Conservation (phyloP, 1,140 invertebrate species). For the Macrocentrus cingulum region DNA sequence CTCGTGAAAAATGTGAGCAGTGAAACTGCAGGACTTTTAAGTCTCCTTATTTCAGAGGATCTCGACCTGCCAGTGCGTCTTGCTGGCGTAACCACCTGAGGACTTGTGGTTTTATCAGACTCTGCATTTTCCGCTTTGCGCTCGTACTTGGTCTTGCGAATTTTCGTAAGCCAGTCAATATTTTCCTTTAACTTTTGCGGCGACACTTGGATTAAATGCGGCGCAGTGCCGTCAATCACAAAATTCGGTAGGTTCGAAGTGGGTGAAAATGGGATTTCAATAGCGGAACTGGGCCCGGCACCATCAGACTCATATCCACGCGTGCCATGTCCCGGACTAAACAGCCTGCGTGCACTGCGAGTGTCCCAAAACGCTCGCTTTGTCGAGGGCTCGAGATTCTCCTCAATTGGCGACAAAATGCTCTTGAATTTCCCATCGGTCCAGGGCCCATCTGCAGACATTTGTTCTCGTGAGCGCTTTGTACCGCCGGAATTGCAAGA, state of each 20-base stretch:
- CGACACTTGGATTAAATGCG: conserved; percentile 70
- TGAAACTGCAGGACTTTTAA: conserved; percentile 28
- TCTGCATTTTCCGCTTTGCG: conserved; percentile 27
- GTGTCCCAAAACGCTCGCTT: conserved; percentile 54
- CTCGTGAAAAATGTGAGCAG: conserved; percentile 7
- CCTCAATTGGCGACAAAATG: conserved; percentile 51
- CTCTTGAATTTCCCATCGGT: conserved; percentile 40
- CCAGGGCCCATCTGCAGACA: conserved; percentile 33
- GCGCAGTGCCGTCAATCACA: conserved; percentile 73
- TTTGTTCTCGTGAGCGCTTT: conserved; percentile 47
- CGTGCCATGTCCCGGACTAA: conserved; percentile 40
- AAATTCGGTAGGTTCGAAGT: conserved; percentile 77
- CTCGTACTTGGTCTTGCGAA: conserved; percentile 62
- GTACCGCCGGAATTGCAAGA: conserved; percentile 19
- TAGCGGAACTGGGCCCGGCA: conserved; percentile 38
- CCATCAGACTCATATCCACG: conserved; percentile 42
- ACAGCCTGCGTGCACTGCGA: conserved; percentile 48
- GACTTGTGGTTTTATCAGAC: conserved; percentile 34
- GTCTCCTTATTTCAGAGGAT: conserved; percentile 44
- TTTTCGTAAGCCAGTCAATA: conserved; percentile 72
- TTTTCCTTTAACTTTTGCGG: conserved; percentile 68
- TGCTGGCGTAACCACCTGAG: conserved; percentile 34
- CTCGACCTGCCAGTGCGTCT: conserved; percentile 41
- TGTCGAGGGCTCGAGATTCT: conserved; percentile 39
- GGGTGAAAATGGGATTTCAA: conserved; percentile 61